Base-by-base conservation (phyloP, 2,113 vertebrate species). In the Hystrix cristata region DNA sequence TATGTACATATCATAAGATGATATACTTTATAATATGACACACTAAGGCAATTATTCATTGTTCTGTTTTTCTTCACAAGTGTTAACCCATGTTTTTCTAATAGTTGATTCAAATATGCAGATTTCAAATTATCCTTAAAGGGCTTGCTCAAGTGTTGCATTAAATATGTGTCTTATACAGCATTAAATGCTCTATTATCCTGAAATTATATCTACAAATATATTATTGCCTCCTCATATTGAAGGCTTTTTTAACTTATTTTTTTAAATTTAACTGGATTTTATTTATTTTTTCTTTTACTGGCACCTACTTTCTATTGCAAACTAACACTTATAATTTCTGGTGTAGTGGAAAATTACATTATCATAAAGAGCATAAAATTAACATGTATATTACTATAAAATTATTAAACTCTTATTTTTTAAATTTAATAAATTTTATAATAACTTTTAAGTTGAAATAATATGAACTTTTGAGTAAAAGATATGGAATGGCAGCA, bases 381-480 rank as follows among this genome's bases (percentile, higher is more conserved):
- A 43, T 43, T 72, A 72, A 23, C 23, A 25, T 25, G 43, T 74
- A 38, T 43, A 27, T 11, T 14, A 25, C 38, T 74, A 72, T 3
- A 74, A 72, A 46, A 74, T 74, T 46, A 46, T 21, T 46, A 46
- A 78, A 10, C 55, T 38, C 38, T 38, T 38, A 48, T 84, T 64
- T 62, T 53, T 87, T 88, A 83, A 94, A 90, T 95, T 53, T 86
- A 57, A 80, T 43, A 65, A 80, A 87, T 72, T 1, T 60, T 59
- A 5, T 8, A 15, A 53, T 64, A 31, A 23, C 2, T 78, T 86
- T 51, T 31, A 62, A 71, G 11, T 11, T 72, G 46, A 43, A 83
- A 25, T 82, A 64, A 76, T 21, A 69, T n/a, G 76, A 43, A 71
- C 16, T 16, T 34, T 91, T 4, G 8, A 53, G 2, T 84, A 76